Evolutionary conservation across 1,140 invertebrate genomes (phyloP).

Genomic region (Nasonia giraulti): DNA sequence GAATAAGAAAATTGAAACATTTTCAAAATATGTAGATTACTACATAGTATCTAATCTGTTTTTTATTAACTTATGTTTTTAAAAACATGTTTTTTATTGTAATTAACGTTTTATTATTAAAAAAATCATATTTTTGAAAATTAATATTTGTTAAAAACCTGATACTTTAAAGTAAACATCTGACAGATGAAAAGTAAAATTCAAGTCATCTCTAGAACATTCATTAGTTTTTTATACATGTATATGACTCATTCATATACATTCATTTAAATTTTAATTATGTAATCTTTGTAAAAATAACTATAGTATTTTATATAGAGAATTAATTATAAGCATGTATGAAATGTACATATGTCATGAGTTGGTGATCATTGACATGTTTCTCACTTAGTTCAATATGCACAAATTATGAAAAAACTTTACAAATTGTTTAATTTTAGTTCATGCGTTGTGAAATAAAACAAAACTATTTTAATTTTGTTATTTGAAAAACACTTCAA

Average conservation of each 20-base stretch:
- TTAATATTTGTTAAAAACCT: too few relatives aligned
- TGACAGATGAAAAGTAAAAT: background rate
- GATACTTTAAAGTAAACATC: too few relatives aligned
- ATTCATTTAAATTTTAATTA: background rate
- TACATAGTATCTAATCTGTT: too few relatives aligned
- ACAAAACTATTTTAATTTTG: background rate
- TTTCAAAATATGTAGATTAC: background rate
- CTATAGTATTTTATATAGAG: background rate
- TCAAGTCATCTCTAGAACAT: background rate
- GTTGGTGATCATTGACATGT: background rate
- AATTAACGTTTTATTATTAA: background rate
- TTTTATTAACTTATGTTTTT: background rate
- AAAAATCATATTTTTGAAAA: too few relatives aligned
- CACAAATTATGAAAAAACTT: background rate
- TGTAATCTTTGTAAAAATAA: background rate
- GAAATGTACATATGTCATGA: background rate
- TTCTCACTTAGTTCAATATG: background rate
- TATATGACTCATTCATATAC: background rate
- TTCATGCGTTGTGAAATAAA: background rate
- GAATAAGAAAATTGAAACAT: constrained; percentile 14
- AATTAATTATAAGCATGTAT: background rate
- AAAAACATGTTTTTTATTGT: background rate
- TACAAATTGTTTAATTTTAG: background rate
- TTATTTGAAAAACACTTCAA: background rate
- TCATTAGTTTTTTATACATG: background rate